These are phyloP conservation scores for Lepidochrysops patricia DNA, from an alignment of 2,888 invertebrate species.

Conservation along the genomic window DNA sequence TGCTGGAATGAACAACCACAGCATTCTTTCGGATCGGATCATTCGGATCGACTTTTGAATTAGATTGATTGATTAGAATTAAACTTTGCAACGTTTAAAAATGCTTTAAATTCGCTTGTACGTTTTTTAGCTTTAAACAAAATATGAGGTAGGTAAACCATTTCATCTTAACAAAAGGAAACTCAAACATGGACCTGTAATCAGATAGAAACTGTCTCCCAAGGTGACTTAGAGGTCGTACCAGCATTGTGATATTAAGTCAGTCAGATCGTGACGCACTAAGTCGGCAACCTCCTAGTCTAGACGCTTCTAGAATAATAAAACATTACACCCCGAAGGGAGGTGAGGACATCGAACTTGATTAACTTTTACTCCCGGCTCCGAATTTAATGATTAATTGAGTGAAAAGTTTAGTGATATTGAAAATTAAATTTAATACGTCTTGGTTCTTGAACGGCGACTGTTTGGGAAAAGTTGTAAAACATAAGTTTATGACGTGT, in stretches of 20 bases:
- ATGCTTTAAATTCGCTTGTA: too few relatives aligned
- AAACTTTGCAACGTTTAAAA: too few relatives aligned
- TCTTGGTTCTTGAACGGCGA: background rate
- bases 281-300: constrained; percentile 4
- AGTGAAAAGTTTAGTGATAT: background rate
- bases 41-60: too few relatives aligned
- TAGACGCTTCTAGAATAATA: constrained; percentile 2
- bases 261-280: background rate
- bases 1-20: too few relatives aligned
- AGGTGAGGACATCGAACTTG: background rate
- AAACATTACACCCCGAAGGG: background rate
- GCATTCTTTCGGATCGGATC: too few relatives aligned
- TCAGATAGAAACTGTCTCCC: background rate
- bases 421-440: background rate
- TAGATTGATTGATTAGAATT: too few relatives aligned
- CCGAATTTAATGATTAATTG: background rate
- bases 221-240: background rate
- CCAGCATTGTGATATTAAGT: background rate
- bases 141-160: too few relatives aligned
- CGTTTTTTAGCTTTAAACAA: background rate
- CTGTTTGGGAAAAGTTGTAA: background rate
- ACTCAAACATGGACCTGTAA: background rate
- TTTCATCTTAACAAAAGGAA: background rate
- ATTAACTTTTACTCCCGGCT: background rate
- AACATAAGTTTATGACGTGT: background rate